Percentiles rank a stretch among this genome's conserved stretches.
Conservation (phyloP, 2,113 vertebrate species). For the Arvicanthis niloticus region DNA sequence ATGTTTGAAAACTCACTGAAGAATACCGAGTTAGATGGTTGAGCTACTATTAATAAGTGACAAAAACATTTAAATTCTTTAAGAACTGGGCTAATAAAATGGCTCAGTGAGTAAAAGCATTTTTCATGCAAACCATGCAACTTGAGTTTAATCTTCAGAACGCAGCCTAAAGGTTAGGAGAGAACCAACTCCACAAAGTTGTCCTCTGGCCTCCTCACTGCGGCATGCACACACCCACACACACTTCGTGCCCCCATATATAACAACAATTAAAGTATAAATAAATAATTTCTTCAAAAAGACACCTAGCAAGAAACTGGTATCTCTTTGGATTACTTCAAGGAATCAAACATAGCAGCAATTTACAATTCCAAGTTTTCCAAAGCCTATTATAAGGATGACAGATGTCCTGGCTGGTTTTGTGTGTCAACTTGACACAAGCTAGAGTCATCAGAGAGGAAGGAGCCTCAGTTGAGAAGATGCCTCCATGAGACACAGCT, state of each 20-base stretch:
- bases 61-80: not conserved
- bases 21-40: not conserved
- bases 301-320: not conserved
- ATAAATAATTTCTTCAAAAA: not conserved
- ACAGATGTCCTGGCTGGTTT: not conserved
- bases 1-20: not conserved
- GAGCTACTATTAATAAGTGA: not conserved
- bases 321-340: not conserved
- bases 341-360: not conserved
- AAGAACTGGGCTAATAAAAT: not conserved
- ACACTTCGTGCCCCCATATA: not conserved
- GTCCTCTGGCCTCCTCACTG: not conserved
- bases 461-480: not conserved
- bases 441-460: not conserved
- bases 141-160: not conserved
- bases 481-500: not conserved
- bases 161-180: not conserved
- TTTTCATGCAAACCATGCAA: not conserved
- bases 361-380: not conserved
- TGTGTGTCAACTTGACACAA: not conserved
- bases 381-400: rapidly evolving
- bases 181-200: not conserved
- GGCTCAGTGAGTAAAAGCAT: not conserved
- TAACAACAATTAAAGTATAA: not conserved
- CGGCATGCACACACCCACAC: not conserved